A percentile compares a stretch with the other conserved stretches of the same genome.
Evolutionary conservation across 2,888 invertebrate species (phyloP).

Genomic region (Eristalis pertinax): DNA sequence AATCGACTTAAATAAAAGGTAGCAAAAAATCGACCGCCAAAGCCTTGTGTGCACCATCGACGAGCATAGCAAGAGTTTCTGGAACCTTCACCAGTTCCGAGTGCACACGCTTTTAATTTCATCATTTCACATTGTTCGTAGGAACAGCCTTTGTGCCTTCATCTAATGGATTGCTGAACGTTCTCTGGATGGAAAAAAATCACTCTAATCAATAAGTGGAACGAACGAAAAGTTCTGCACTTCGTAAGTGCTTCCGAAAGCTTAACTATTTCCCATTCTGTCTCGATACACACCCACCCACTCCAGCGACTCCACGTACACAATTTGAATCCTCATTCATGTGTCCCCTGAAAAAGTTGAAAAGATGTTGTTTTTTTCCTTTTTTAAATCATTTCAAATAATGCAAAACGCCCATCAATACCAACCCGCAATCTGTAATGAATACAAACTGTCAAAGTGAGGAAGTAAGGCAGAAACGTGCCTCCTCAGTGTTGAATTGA

Average conservation of each 20-base stretch:
- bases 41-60: background rate
- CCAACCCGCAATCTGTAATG: background rate
- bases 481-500: constrained; percentile 4
- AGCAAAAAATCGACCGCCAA: background rate
- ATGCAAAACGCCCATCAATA: constrained; percentile 9
- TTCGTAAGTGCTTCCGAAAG: background rate
- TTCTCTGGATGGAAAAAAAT: background rate
- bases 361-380: background rate
- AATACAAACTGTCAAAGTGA: constrained; percentile 19
- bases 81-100: background rate
- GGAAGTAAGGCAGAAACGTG: background rate
- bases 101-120: background rate
- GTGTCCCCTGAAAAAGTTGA: background rate
- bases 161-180: background rate
- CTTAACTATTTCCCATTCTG: background rate
- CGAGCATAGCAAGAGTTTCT: background rate
- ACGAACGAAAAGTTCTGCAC: background rate
- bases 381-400: constrained; percentile 14
- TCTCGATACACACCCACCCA: background rate
- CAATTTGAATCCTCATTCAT: background rate
- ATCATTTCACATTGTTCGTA: background rate
- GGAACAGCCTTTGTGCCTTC: background rate
- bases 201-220: background rate
- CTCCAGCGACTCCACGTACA: background rate
- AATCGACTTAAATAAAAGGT: too few species aligned